A percentile compares a stretch with the other conserved stretches of the same genome.
Evolutionary conservation across 2,888 invertebrate species (phyloP).

Genomic region (Caenorhabditis uteleia): DNA sequence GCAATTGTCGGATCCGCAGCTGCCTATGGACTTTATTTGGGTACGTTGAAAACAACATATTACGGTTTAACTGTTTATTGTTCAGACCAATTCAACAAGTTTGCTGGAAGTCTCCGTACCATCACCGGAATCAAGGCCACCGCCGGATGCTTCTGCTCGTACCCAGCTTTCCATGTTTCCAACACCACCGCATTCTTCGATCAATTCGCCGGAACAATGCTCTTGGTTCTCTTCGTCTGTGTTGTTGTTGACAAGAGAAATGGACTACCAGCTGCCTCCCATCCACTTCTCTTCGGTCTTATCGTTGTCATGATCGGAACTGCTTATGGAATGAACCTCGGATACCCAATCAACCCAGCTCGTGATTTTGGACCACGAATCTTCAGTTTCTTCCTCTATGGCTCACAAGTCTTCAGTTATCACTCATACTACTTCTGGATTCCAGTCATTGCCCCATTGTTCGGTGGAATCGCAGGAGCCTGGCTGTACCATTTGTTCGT

Average conservation of each 20-base stretch:
- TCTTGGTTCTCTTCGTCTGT: constrained; percentile 61
- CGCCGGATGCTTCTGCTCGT: constrained; percentile 62
- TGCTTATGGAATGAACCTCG: constrained; percentile 60
- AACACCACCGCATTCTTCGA: constrained; percentile 60
- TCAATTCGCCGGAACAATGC: constrained; percentile 63
- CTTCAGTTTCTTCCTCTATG: constrained; percentile 61
- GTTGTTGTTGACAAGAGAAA: constrained; percentile 62
- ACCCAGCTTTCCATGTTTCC: constrained; percentile 56
- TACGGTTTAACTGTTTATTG: neutral
- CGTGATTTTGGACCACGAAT: constrained; percentile 66
- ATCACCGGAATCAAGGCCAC: constrained; percentile 50
- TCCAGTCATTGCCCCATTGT: constrained; percentile 52
- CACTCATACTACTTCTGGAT: constrained; percentile 58
- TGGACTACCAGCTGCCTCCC: constrained; percentile 54
- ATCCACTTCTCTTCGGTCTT: constrained; percentile 64
- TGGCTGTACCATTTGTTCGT: constrained; percentile 56
- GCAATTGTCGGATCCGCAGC: constrained; percentile 57
- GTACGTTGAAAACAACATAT: constrained; percentile 31
- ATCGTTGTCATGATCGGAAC: constrained; percentile 62
- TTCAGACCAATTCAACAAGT: constrained; percentile 56
- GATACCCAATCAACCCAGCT: constrained; percentile 66
- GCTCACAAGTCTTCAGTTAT: constrained; percentile 52
- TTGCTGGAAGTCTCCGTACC: constrained; percentile 34
- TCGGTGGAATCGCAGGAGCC: constrained; percentile 48
- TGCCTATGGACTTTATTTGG: constrained; percentile 54